Conservation (phyloP, 2,113 vertebrate genomes). For the Scophthalmus maximus region DNA sequence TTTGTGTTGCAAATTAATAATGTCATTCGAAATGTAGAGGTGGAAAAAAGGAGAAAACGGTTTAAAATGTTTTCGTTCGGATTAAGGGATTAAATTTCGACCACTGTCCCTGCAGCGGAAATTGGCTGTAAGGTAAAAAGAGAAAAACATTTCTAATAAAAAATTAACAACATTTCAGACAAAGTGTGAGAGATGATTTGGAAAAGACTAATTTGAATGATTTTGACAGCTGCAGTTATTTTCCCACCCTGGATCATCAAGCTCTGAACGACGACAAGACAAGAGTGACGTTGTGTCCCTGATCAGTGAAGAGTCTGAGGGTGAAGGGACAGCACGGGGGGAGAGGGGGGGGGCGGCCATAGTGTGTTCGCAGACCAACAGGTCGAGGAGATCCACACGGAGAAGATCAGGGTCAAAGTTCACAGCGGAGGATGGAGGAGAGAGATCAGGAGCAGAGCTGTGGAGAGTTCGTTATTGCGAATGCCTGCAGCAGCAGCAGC, state of each 20-base stretch:
- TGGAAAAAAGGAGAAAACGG: no score
- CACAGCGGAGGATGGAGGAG: constrained; percentile 48
- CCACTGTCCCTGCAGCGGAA: no score
- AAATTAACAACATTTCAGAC: no score
- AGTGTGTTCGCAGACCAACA: not conserved
- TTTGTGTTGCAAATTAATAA: no score
- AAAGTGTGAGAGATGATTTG: not conserved
- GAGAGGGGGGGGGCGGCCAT: constrained; percentile 4
- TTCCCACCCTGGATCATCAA: constrained; percentile 51
- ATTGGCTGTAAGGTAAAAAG: no score
- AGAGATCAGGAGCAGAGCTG: constrained; percentile 49
- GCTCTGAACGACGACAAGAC: constrained; percentile 31
- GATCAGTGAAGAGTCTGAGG: constrained; percentile 26
- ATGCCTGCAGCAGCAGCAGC: not conserved
- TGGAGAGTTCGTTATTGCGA: constrained; percentile 35
- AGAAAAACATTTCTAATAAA: no score
- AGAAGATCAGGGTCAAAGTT: constrained; percentile 44
- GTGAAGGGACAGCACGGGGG: constrained; percentile 7
- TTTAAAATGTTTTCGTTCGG: no score
- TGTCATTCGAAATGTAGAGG: no score
- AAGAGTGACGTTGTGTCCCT: not conserved
- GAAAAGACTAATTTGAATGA: not conserved
- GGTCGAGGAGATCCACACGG: constrained; percentile 45
- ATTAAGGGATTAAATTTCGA: no score
- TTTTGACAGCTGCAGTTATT: constrained; percentile 8